Percentiles rank a stretch among this genome's conserved stretches.
Conservation (phyloP, 2,797 vertebrate species). For the Amblyraja radiata region DNA sequence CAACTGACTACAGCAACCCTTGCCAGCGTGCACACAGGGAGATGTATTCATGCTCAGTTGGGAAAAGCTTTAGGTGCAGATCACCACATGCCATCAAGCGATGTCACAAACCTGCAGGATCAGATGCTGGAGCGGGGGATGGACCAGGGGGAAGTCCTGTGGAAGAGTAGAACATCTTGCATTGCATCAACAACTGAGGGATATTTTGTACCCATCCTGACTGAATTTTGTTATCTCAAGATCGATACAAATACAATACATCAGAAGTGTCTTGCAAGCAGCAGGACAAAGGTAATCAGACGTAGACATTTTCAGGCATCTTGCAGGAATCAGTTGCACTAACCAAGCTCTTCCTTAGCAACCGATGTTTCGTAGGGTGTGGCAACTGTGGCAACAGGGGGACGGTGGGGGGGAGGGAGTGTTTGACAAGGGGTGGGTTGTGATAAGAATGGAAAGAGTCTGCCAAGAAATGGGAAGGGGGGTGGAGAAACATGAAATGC, state of each 20-base stretch:
- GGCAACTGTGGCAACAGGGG: neutral
- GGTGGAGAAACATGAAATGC: neutral
- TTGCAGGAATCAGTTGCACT: neutral
- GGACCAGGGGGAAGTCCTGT: conserved; percentile 63
- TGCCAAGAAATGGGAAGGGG: neutral
- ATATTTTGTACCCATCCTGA: neutral
- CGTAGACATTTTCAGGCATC: neutral
- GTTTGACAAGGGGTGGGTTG: neutral
- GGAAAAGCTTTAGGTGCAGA: neutral
- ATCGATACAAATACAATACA: neutral
- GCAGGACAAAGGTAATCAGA: neutral
- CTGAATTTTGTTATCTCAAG: neutral
- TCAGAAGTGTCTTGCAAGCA: neutral
- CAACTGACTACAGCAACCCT: neutral
- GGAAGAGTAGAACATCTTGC: conserved; percentile 41
- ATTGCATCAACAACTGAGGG: neutral
- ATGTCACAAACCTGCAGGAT: conserved; percentile 62
- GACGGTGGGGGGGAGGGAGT: neutral
- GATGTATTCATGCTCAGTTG: neutral
- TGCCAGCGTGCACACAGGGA: too few species aligned
- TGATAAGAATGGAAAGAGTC: neutral
- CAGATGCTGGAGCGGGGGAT: conserved; percentile 57
- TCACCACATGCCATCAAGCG: neutral
- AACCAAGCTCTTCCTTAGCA: neutral
- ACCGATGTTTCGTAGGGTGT: too few species aligned